Percentiles rank a stretch among this genome's conserved stretches.
Conservation (phyloP, 2,113 vertebrate genomes). For the Myrmecophaga tridactyla region DNA sequence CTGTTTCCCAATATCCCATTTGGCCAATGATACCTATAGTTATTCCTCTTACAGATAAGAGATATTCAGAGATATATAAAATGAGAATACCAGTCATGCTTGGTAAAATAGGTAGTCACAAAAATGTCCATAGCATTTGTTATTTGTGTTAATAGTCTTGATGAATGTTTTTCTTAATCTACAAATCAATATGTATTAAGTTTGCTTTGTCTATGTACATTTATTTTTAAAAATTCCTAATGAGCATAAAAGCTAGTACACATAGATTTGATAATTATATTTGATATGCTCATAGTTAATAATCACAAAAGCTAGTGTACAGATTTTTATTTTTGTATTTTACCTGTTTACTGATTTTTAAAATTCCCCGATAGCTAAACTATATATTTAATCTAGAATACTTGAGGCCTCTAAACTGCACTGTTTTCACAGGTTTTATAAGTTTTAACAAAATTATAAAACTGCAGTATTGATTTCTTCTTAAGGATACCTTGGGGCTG, state of each 20-base stretch:
- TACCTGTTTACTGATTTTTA: background rate
- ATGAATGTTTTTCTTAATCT: background rate
- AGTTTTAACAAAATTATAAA: constrained; percentile 9
- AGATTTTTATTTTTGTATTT: background rate
- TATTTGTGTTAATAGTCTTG: background rate
- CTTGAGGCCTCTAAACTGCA: background rate
- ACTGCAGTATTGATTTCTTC: background rate
- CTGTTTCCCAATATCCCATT: background rate
- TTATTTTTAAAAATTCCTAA: constrained; percentile 16
- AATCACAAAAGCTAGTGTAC: background rate
- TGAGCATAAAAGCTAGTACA: background rate
- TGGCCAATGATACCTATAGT: background rate
- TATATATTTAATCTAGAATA: background rate
- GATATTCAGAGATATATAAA: constrained; percentile 23
- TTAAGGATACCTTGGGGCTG: background rate
- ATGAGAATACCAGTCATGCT: background rate
- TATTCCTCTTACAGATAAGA: background rate
- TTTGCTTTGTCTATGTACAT: background rate
- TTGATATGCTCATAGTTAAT: background rate
- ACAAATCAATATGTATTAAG: background rate
- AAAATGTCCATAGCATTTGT: background rate
- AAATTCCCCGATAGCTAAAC: background rate
- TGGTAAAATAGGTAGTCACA: background rate
- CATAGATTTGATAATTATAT: no score
- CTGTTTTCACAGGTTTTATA: background rate